Percentiles rank a stretch among this genome's conserved stretches.
Evolutionary conservation across 2,113 vertebrate species (phyloP).

Genomic region (Caranx ignobilis): DNA sequence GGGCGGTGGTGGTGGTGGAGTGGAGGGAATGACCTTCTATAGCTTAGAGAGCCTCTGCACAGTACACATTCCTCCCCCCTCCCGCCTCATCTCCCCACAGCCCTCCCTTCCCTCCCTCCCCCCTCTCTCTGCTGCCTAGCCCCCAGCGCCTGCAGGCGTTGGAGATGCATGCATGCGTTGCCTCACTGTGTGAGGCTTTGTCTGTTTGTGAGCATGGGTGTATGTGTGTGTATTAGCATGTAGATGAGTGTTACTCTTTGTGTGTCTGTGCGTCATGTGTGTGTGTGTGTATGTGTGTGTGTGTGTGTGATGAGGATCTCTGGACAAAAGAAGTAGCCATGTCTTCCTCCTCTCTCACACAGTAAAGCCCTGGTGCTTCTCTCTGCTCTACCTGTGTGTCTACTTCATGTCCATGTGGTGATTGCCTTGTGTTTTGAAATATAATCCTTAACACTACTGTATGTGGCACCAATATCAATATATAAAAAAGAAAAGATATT

Average conservation of each 20-base stretch:
- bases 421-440: constrained; percentile 34
- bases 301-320: constrained; percentile 29
- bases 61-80: constrained; percentile 42
- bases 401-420: constrained; percentile 7
- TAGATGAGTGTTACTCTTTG: constrained; percentile 23
- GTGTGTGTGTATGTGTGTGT: constrained; percentile 28
- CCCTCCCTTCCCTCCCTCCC: constrained; percentile 45
- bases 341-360: constrained; percentile 63
- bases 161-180: constrained; percentile 79
- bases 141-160: constrained; percentile 74
- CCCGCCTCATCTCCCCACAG: constrained; percentile 53
- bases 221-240: constrained; percentile 53
- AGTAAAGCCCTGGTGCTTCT: constrained; percentile 66
- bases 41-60: constrained; percentile 71
- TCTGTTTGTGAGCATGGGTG: constrained; percentile 67
- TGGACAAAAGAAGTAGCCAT: constrained; percentile 78
- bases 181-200: constrained; percentile 78
- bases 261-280: constrained; percentile 36
- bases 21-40: constrained; percentile 74
- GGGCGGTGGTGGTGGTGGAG: constrained; percentile 51
- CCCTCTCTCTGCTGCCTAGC: constrained; percentile 74
- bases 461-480: neutral
- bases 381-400: constrained; percentile 31
- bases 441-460: neutral
- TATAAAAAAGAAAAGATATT: neutral